These are phyloP conservation scores for Gnathonemus longibarbis DNA, from an alignment of 2,113 vertebrate species.

Conservation along the genomic window DNA sequence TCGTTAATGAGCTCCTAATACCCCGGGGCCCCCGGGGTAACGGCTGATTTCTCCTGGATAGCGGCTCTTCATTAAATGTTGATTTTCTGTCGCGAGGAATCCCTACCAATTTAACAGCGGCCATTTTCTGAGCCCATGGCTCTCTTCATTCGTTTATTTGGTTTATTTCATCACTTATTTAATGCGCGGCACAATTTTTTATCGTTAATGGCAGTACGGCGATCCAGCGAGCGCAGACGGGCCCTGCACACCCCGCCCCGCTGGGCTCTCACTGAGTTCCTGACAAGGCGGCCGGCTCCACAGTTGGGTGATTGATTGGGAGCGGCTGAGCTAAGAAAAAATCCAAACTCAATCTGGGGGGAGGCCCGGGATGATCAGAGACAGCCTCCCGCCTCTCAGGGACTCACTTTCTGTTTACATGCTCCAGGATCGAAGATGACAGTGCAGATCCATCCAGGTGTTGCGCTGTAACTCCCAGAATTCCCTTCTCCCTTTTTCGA, in stretches of 20 bases:
- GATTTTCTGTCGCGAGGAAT: conserved; percentile 82
- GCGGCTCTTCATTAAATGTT: conserved; percentile 83
- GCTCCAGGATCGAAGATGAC: conserved; percentile 46
- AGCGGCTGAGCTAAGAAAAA: conserved; percentile 30
- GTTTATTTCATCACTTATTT: conserved; percentile 41
- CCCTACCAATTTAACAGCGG: conserved; percentile 71
- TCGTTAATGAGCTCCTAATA: conserved; percentile 64
- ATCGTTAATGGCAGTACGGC: conserved; percentile 16
- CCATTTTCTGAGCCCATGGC: conserved; percentile 57
- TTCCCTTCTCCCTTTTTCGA: conserved; percentile 11
- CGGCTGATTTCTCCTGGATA: conserved; percentile 62
- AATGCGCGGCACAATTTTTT: conserved; percentile 32
- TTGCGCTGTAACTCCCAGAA: conserved; percentile 33
- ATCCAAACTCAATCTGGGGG: conserved; percentile 37
- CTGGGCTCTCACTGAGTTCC: not conserved
- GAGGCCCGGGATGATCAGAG: conserved; percentile 40
- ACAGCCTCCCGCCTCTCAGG: conserved; percentile 33
- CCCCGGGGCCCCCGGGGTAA: conserved; percentile 50
- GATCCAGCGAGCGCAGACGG: not conserved
- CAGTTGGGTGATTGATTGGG: conserved; percentile 34
- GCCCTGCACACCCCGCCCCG: not conserved
- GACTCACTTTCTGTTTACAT: conserved; percentile 36
- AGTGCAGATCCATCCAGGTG: conserved; percentile 38
- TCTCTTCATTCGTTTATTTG: conserved; percentile 39
- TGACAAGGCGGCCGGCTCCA: conserved; percentile 20